phyloP scores from a whole-genome alignment of 2,888 invertebrate species.

The Heliconius sara region DNA sequence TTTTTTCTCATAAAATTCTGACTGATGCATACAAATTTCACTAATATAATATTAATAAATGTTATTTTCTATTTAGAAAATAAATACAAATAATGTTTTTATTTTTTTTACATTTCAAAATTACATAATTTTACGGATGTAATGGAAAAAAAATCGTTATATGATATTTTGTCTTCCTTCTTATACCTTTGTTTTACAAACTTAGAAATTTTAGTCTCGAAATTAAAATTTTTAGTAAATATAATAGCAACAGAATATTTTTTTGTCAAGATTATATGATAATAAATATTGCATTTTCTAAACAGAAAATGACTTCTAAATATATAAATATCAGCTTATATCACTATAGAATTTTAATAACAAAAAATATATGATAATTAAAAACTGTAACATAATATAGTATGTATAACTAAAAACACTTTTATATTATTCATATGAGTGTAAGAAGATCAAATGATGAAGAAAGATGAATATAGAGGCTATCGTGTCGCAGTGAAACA shows the following conservation, averaged over 20 bases:
- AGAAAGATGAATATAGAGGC: background rate
- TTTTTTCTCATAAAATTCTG: background rate
- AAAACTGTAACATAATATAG: background rate
- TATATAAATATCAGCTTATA: background rate
- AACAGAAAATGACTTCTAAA: background rate
- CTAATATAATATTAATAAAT: background rate
- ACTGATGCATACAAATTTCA: conserved; percentile 1
- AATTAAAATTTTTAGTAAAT: too few relatives aligned
- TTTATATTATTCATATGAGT: background rate
- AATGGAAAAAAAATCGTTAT: too few relatives aligned
- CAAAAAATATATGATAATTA: background rate
- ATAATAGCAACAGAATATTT: too few relatives aligned
- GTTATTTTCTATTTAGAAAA: background rate
- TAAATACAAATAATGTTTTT: background rate
- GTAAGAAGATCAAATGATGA: background rate
- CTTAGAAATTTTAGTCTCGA: too few relatives aligned
- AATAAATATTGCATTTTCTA: background rate
- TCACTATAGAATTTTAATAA: background rate
- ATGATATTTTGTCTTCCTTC: too few relatives aligned
- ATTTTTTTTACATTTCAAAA: background rate
- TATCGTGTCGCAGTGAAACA: background rate
- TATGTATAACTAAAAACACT: background rate
- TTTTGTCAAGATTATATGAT: background rate
- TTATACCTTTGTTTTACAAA: too few relatives aligned
- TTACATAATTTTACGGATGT: too few relatives aligned